Conservation (phyloP, 2,113 vertebrate species). For the Puntigrus tetrazona region DNA sequence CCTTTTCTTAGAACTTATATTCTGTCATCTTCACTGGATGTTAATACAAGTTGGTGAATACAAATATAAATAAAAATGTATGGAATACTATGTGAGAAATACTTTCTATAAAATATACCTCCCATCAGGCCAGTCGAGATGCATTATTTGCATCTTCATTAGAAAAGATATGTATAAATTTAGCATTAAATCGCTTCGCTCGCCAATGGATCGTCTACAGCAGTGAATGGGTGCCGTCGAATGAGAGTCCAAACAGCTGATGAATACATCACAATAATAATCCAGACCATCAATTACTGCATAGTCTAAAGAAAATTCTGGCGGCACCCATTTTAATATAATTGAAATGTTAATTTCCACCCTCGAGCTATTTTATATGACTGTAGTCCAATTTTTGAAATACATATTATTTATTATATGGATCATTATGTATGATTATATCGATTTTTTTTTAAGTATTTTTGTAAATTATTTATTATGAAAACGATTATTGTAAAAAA, state of each 20-base stretch:
- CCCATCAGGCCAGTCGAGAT: not conserved
- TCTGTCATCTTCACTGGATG: slow-evolving; percentile 61
- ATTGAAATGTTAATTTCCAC: not conserved
- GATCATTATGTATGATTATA: too few relatives aligned
- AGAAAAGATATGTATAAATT: too few relatives aligned
- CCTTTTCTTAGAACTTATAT: slow-evolving; percentile 10
- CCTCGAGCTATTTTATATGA: not conserved
- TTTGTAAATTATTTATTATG: not conserved
- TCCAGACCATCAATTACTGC: not conserved
- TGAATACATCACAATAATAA: not conserved
- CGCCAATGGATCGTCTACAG: too few relatives aligned
- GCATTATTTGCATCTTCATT: too few relatives aligned
- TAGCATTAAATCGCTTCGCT: too few relatives aligned
- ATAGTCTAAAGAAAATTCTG: not conserved
- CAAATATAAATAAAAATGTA: too few relatives aligned
- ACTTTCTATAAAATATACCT: not conserved
- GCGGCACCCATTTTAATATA: not conserved
- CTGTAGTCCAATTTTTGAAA: not conserved
- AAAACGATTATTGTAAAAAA: not conserved
- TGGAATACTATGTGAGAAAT: too few relatives aligned
- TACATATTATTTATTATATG: not conserved
- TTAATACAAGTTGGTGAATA: too few relatives aligned
- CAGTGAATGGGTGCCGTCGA: too few relatives aligned
- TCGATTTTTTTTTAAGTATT: too few relatives aligned
- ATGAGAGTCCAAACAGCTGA: not conserved